A percentile compares a stretch with the other conserved stretches of the same genome.
These are phyloP conservation scores for Cynopterus sphinx DNA, from an alignment of 2,797 vertebrate species.

Conservation along the genomic window DNA sequence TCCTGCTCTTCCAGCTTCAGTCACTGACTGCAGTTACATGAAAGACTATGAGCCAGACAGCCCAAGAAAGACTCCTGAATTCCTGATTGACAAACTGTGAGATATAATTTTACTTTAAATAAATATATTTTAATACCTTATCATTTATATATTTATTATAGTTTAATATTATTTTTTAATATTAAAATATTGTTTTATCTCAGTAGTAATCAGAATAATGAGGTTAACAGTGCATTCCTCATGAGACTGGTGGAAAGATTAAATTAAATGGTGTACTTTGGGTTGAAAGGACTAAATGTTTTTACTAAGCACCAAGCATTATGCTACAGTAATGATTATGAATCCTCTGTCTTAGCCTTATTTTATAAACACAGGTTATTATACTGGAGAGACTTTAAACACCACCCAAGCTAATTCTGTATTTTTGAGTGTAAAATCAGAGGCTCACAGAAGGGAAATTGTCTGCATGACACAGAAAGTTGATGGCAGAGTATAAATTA, in stretches of 20 bases:
- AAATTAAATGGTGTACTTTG: slow-evolving; percentile 11
- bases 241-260: background rate
- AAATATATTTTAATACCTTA: background rate
- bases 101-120: background rate
- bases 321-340: background rate
- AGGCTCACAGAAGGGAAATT: slow-evolving; percentile 24
- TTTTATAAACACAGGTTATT: slow-evolving; percentile 58
- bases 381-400: slow-evolving; percentile 37
- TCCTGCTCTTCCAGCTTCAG: background rate
- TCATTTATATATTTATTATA: background rate
- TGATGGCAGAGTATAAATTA: background rate
- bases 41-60: background rate
- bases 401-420: slow-evolving; percentile 40
- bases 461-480: slow-evolving; percentile 16
- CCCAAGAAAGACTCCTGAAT: background rate
- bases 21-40: background rate
- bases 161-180: background rate
- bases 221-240: slow-evolving; percentile 3
- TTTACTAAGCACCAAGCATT: slow-evolving; percentile 41
- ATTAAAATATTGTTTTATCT: background rate
- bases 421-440: slow-evolving; percentile 37
- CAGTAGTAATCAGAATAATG: background rate
- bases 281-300: slow-evolving; percentile 30
- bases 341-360: slow-evolving; percentile 13
- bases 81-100: background rate